A percentile compares a stretch with the other conserved stretches of the same genome.
Evolutionary conservation across 2,888 invertebrate genomes (phyloP).

Genomic region (Phyto melanocephala): DNA sequence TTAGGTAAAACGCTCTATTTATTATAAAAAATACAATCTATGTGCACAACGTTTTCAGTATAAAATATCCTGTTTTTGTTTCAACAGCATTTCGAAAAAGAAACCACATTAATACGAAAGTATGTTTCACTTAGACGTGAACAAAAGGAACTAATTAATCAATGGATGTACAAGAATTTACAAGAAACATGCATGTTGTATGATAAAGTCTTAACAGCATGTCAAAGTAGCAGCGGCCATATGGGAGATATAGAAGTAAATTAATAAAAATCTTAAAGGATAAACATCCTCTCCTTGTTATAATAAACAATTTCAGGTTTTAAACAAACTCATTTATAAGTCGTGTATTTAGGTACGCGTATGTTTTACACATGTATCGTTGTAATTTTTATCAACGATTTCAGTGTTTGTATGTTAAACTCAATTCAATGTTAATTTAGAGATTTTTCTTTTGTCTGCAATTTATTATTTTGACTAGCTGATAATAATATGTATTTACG

Average conservation of each 20-base stretch:
- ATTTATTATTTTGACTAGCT: conserved; percentile 33
- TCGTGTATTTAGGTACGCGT: too few species aligned
- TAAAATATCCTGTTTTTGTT: conserved; percentile 17
- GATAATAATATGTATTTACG: not conserved
- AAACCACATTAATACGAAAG: not conserved
- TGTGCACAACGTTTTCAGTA: not conserved
- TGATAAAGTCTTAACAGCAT: too few species aligned
- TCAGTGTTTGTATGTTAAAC: conserved; percentile 5
- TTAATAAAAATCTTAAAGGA: conserved; percentile 57
- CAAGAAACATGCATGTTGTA: not conserved
- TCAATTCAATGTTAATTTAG: conserved; percentile 42
- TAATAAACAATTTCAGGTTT: not conserved
- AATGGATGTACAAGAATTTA: not conserved
- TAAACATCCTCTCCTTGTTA: conserved; percentile 15
- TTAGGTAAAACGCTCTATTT: conserved; percentile 57
- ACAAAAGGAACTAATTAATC: conserved; percentile 56
- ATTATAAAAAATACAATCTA: conserved; percentile 13
- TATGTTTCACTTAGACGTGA: not conserved
- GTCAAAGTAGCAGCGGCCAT: not conserved
- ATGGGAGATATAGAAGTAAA: conserved; percentile 28
- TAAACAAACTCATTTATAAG: not conserved
- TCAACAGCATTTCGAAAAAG: not conserved
- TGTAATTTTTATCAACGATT: too few species aligned
- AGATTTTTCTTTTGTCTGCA: conserved; percentile 16
- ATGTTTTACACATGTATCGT: too few species aligned